Conservation (phyloP, 1,140 invertebrate species). For the Eubasilissa regina region DNA sequence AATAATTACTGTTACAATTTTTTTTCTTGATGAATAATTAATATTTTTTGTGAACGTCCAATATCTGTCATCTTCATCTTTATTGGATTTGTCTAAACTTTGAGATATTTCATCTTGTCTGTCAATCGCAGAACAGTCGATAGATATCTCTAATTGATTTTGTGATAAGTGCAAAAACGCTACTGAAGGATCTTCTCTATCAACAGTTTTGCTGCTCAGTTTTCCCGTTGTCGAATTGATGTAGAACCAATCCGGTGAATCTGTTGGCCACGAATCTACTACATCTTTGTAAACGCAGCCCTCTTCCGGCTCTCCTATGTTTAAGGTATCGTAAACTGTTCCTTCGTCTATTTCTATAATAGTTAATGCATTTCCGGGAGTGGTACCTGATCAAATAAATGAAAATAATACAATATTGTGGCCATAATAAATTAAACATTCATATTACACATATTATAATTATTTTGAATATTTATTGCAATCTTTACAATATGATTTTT, state of each 20-base stretch:
- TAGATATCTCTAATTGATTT: constrained; percentile 66
- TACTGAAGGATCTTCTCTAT: constrained; percentile 69
- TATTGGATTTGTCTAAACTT: neutral
- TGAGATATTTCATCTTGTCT: neutral
- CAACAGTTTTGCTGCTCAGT: constrained; percentile 60
- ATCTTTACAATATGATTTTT: too few species aligned
- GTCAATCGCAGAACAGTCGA: constrained; percentile 14
- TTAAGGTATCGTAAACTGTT: constrained; percentile 63
- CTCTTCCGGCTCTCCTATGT: constrained; percentile 61
- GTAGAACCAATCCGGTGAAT: constrained; percentile 27
- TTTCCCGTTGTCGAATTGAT: constrained; percentile 5
- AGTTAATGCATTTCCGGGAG: constrained; percentile 63
- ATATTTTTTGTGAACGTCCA: constrained; percentile 68
- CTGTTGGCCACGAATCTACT: constrained; percentile 59
- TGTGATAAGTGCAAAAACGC: constrained; percentile 69
- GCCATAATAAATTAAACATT: too few species aligned
- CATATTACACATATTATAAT: too few species aligned
- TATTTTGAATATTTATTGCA: too few species aligned
- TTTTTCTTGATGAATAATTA: constrained; percentile 63
- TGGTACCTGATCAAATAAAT: neutral
- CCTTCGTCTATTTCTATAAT: constrained; percentile 67
- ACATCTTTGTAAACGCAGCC: constrained; percentile 30
- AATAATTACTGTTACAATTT: constrained; percentile 68
- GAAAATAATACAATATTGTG: neutral
- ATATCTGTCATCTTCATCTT: constrained; percentile 44